Conservation (phyloP, 2,113 vertebrate species). For the Oplegnathus fasciatus region DNA sequence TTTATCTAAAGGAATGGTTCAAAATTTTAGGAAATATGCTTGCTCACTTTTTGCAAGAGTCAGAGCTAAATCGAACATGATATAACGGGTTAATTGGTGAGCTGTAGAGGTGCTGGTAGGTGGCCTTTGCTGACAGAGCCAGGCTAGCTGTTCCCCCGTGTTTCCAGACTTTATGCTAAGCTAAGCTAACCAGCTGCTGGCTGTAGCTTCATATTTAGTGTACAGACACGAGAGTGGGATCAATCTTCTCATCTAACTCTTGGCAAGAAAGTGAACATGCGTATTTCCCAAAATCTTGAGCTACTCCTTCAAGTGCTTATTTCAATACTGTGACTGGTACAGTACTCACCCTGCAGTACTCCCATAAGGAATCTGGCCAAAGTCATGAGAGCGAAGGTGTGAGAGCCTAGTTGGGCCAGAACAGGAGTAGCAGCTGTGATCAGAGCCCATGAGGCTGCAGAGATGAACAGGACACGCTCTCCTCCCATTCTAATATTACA, state of each 20-base stretch:
- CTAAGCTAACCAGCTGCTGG: neutral
- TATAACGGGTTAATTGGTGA: neutral
- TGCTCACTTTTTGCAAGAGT: neutral
- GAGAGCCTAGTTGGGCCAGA: constrained; percentile 79
- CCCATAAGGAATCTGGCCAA: constrained; percentile 89
- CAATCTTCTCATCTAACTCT: neutral
- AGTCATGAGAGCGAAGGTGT: constrained; percentile 85
- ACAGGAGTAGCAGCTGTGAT: constrained; percentile 86
- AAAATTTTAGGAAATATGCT: neutral
- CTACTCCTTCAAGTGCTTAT: neutral
- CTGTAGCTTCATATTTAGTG: neutral
- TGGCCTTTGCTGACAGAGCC: neutral
- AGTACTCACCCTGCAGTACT: constrained; percentile 91
- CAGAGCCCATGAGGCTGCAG: constrained; percentile 87
- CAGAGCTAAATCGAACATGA: too few species aligned
- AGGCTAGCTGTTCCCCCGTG: neutral
- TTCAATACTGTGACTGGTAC: neutral
- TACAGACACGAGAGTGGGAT: too few species aligned
- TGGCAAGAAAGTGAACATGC: neutral
- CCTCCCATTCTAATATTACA: constrained; percentile 87
- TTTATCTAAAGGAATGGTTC: neutral
- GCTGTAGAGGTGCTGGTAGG: neutral
- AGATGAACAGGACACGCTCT: constrained; percentile 90
- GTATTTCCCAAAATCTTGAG: too few species aligned
- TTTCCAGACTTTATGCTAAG: neutral